Conservation (phyloP, 2,113 vertebrate genomes). For the Cyrtonyx montezumae region DNA sequence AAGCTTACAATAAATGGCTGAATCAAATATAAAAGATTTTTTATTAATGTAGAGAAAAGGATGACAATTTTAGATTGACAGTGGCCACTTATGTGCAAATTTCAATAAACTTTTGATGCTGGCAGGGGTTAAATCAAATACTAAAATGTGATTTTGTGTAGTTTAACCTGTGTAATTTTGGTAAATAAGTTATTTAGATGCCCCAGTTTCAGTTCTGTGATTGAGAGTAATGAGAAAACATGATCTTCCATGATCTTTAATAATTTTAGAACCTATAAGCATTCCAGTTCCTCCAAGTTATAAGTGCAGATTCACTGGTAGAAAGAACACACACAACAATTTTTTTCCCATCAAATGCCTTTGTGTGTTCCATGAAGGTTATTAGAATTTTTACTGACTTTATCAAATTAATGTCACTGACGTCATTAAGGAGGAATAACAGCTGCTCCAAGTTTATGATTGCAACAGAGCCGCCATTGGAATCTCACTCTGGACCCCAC, state of each 20-base stretch:
- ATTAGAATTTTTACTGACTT: conserved; percentile 6
- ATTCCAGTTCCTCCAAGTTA: background rate
- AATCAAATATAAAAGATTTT: background rate
- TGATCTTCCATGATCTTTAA: background rate
- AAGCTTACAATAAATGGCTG: background rate
- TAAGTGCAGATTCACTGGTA: background rate
- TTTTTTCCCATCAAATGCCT: background rate
- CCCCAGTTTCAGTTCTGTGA: background rate
- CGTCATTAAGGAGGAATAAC: background rate
- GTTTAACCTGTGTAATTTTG: background rate
- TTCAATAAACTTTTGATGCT: background rate
- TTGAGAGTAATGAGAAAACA: background rate
- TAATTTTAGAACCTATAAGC: background rate
- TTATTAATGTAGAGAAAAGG: background rate
- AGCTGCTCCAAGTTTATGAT: conserved; percentile 43
- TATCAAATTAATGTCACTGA: background rate
- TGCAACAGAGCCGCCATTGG: conserved; percentile 9
- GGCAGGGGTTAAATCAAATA: background rate
- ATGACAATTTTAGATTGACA: background rate
- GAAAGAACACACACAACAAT: background rate
- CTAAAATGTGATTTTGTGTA: background rate
- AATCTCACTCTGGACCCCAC: background rate
- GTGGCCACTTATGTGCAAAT: background rate
- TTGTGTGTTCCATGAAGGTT: background rate
- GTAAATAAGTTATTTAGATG: background rate